Evolutionary conservation across 2,888 invertebrate species (phyloP).

Genomic region (Ectemnius lituratus): DNA sequence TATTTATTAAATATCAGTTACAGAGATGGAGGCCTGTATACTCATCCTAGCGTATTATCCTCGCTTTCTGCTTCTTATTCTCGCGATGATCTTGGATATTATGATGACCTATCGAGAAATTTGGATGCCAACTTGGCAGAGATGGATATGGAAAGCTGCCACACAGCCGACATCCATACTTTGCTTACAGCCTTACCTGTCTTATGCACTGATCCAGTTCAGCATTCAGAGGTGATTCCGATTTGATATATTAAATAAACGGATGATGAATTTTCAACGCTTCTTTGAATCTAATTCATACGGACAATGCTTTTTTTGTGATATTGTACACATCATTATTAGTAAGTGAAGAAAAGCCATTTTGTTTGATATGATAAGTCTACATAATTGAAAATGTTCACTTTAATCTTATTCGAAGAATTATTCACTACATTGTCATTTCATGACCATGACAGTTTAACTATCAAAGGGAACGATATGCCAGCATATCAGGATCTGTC

Average conservation of each 20-base stretch:
- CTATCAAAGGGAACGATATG: conserved; percentile 89
- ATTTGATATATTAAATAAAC: neutral
- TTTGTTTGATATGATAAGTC: no score
- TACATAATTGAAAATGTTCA: neutral
- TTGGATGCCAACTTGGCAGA: conserved; percentile 96
- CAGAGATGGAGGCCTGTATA: conserved; percentile 87
- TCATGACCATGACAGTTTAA: conserved; percentile 81
- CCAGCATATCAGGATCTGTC: conserved; percentile 89
- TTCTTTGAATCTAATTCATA: no score
- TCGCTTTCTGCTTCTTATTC: conserved; percentile 90
- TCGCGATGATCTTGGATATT: conserved; percentile 83
- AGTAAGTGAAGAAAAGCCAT: no score
- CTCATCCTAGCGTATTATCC: conserved; percentile 89
- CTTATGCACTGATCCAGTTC: conserved; percentile 78
- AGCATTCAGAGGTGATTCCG: conserved; percentile 73
- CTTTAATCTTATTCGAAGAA: conserved; percentile 30
- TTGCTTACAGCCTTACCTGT: conserved; percentile 88
- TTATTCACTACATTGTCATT: conserved; percentile 40
- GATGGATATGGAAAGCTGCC: conserved; percentile 96
- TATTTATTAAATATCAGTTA: conserved; percentile 79
- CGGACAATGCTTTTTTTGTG: no score
- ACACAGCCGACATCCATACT: conserved; percentile 93
- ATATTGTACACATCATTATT: no score
- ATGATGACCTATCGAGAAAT: conserved; percentile 92
- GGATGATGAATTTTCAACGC: neutral